phyloP scores from a whole-genome alignment of 2,888 invertebrate genomes.

The Nomada fucata region DNA sequence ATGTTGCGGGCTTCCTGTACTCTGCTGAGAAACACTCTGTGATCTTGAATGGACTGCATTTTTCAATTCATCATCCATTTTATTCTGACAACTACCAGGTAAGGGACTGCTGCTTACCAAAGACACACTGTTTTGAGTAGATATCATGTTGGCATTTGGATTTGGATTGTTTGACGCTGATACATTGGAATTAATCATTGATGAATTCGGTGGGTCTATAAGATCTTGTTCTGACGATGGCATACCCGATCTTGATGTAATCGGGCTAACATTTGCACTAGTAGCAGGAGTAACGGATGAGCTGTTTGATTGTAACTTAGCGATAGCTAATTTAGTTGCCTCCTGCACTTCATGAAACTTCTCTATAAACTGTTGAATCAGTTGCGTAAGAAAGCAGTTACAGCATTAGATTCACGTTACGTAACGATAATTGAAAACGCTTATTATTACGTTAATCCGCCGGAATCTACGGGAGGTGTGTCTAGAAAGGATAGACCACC shows the following conservation, averaged over 20 bases:
- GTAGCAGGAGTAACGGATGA: conserved; percentile 93
- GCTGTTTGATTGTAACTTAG: conserved; percentile 86
- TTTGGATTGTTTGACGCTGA: conserved; percentile 83
- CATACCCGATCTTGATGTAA: conserved; percentile 88
- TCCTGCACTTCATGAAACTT: conserved; percentile 99
- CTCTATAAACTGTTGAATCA: conserved; percentile 92
- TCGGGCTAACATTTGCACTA: conserved; percentile 94
- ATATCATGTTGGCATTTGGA: conserved; percentile 82
- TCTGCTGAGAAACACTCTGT: conserved; percentile 82
- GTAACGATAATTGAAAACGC: conserved; percentile 98
- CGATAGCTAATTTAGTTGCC: conserved; percentile 91
- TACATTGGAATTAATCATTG: conserved; percentile 83
- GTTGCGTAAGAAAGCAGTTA: conserved; percentile 94
- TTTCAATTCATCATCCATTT: conserved; percentile 82
- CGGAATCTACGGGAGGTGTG: conserved; percentile 88
- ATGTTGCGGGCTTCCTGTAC: conserved; percentile 88
- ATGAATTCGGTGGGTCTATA: conserved; percentile 86
- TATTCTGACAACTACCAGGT: conserved; percentile 79
- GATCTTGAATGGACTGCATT: conserved; percentile 82
- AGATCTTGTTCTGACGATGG: conserved; percentile 84
- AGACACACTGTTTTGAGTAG: conserved; percentile 82
- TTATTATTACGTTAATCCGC: conserved; percentile 97
- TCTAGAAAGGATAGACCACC: conserved; percentile 89
- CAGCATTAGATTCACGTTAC: conserved; percentile 95
- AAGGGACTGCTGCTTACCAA: conserved; percentile 83